Conservation (phyloP, 2,113 vertebrate species). For the Struthidea cinerea region DNA sequence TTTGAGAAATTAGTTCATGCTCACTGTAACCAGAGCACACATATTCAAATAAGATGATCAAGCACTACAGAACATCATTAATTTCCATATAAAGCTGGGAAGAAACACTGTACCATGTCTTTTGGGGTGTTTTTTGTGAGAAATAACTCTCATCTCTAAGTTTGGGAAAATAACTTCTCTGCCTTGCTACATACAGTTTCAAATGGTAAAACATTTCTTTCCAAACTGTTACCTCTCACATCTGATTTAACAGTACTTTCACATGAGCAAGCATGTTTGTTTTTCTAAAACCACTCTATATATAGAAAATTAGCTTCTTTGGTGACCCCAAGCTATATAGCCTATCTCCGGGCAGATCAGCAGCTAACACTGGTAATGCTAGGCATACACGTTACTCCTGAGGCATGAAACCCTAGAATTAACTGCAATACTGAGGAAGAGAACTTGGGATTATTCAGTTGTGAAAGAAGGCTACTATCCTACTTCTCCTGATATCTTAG, state of each 20-base stretch:
- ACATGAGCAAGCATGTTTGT: background rate
- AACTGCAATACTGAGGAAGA: background rate
- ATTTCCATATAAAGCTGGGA: background rate
- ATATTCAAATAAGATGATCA: background rate
- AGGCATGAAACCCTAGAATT: background rate
- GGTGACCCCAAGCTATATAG: background rate
- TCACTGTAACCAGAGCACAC: background rate
- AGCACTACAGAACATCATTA: background rate
- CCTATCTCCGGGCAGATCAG: background rate
- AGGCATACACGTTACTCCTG: accelerated
- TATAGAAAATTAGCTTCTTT: background rate
- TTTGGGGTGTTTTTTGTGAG: background rate
- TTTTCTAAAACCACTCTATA: background rate
- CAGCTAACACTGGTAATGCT: background rate
- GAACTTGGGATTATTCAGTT: background rate
- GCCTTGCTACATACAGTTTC: background rate
- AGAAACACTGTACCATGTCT: background rate
- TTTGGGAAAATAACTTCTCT: background rate
- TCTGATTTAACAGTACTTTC: background rate
- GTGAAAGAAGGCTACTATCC: background rate
- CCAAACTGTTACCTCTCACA: background rate
- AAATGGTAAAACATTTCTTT: conserved; percentile 6
- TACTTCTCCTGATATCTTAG: background rate
- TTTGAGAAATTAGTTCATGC: background rate
- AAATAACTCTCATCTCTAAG: background rate